Base-by-base conservation (phyloP, 92 coral and sea anemone species). In the Montipora capitata region DNA sequence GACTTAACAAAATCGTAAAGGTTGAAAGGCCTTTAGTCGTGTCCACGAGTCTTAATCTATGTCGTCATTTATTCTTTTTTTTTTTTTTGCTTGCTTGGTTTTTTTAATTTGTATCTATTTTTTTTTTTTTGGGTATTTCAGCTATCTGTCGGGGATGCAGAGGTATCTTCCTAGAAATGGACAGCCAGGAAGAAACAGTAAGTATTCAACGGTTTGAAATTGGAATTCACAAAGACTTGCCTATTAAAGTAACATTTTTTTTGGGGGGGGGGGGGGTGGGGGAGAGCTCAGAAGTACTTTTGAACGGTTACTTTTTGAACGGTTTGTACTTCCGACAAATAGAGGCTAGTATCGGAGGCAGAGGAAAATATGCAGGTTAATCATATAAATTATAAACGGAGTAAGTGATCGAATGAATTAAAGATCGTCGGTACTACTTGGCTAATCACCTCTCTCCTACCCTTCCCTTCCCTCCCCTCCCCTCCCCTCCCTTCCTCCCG, bases 91-190 rank as follows among this genome's bases (percentile, higher is more conserved):
- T 59, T 59, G 65, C 18, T 59, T 59, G 65, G 1, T 59, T 59
- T 59, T 59, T 7, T 12, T 59, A 45, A 45, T 45, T 45, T 45
- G 4, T 45, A 59, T 59, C 65, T 59, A 59, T 59, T 12, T 59
- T 10, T 59, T 59, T 59, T 59, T 59, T 70, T 70, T 70, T 70
- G 51, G 75, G 75, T 70, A 40, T 40, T 42, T 70, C 51, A 70
- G 75, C 75, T 41, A 70, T 70, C 51, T 70, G 75, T 70, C 75
- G 75, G 75, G 54, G 75, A 70, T 70, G 52, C 75, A 70, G 75
- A 42, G 75, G 75, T 70, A 70, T 70, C 75, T 70, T 70, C 40
- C 75, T 70, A 70, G 51, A 70, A 70, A 70, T 40, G 75, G 75
- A 70, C 51, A 70, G 75, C 75, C 75, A 40, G 75, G 75, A 70